These are phyloP conservation scores for Aplocera efformata DNA, from an alignment of 2,888 invertebrate species.

Conservation along the genomic window DNA sequence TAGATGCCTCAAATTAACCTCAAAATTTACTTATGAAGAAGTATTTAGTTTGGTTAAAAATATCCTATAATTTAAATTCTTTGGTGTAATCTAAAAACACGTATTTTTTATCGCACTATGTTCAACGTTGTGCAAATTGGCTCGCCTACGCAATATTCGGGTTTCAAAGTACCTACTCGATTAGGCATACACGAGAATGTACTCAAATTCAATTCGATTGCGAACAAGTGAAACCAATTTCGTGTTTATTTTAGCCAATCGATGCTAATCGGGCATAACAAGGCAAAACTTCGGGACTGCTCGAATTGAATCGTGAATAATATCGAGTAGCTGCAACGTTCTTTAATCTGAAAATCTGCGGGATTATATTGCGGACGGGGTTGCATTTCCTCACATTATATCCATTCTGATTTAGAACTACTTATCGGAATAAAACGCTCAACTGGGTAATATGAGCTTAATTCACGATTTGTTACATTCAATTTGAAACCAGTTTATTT, in stretches of 20 bases:
- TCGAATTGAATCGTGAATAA: conserved; percentile 46
- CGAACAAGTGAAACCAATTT: conserved; percentile 11
- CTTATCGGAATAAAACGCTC: background rate
- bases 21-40: too few relatives aligned
- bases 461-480: background rate
- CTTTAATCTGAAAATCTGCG: conserved; percentile 41
- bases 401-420: background rate
- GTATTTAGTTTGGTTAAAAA: too few relatives aligned
- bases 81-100: too few relatives aligned
- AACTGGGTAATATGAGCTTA: background rate
- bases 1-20: too few relatives aligned
- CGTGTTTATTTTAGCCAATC: conserved; percentile 1
- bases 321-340: conserved; percentile 45
- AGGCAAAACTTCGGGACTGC: conserved; percentile 38
- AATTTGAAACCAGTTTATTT: too few relatives aligned
- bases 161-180: conserved; percentile 4
- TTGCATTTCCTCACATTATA: conserved; percentile 12
- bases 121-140: background rate
- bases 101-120: too few relatives aligned
- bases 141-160: conserved; percentile 1
- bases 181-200: background rate
- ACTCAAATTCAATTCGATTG: conserved; percentile 3
- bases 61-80: too few relatives aligned
- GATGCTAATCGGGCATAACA: conserved; percentile 20
- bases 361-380: conserved; percentile 18